phyloP scores from a whole-genome alignment of 2,113 vertebrate species.

The Pomatostomus ruficeps region DNA sequence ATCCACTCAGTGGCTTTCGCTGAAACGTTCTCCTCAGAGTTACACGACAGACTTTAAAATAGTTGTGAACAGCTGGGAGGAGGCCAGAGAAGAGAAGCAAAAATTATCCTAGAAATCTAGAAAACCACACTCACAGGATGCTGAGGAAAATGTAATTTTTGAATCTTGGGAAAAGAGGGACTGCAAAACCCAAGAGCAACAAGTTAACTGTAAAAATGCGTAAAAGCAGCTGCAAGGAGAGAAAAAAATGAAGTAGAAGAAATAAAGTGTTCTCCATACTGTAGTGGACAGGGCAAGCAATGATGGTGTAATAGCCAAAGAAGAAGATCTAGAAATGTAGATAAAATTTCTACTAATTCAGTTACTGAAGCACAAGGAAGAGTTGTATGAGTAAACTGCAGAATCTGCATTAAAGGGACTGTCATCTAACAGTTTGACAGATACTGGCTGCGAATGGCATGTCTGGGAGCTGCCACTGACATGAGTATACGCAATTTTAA shows the following conservation, averaged over 20 bases:
- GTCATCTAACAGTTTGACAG: background rate
- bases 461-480: background rate
- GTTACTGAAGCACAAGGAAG: background rate
- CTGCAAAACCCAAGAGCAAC: background rate
- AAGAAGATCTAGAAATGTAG: background rate
- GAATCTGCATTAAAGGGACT: background rate
- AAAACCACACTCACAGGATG: background rate
- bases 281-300: background rate
- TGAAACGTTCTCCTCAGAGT: background rate
- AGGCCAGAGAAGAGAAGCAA: background rate
- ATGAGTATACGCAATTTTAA: background rate
- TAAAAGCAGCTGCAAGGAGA: rapidly evolving
- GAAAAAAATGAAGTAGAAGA: background rate
- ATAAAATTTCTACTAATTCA: background rate
- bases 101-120: background rate
- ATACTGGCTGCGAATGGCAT: background rate
- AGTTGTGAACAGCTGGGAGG: background rate
- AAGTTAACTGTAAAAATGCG: background rate
- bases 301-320: background rate
- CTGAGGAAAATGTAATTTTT: background rate
- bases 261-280: background rate
- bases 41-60: background rate
- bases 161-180: background rate
- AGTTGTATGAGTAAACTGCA: background rate
- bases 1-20: background rate